Evolutionary conservation across 1,140 invertebrate genomes (phyloP).

Genomic region (Pseudomyrmex flavicornis): DNA sequence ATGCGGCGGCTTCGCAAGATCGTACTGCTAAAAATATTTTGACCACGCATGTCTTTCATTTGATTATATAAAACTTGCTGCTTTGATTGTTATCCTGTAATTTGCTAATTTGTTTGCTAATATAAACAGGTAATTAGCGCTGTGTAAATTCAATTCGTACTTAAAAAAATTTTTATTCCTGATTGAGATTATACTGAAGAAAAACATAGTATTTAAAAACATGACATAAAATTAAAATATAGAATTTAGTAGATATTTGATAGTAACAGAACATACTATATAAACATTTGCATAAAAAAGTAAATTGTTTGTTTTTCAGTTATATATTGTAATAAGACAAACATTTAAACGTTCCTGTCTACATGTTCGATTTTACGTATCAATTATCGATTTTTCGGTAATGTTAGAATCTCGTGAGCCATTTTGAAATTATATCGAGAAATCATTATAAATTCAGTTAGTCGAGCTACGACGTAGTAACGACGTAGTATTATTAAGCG

Average conservation of each 20-base stretch:
- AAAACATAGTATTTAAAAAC: too few species aligned
- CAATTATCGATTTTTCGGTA: constrained; percentile 1
- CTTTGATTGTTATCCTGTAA: constrained; percentile 35
- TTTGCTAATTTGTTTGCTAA: constrained; percentile 53
- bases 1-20: neutral
- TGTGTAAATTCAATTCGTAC: constrained; percentile 37
- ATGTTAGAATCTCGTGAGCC: neutral
- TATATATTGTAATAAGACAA: too few species aligned
- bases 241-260: too few species aligned
- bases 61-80: constrained; percentile 42
- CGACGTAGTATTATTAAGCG: constrained; percentile 72
- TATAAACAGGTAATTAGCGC: constrained; percentile 56
- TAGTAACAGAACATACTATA: too few species aligned
- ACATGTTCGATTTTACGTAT: neutral
- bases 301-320: too few species aligned
- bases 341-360: too few species aligned
- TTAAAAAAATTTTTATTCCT: constrained; percentile 23
- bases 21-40: constrained; percentile 52
- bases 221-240: neutral
- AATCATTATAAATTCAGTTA: constrained; percentile 68
- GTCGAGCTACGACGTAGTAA: constrained; percentile 34
- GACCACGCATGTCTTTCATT: constrained; percentile 39
- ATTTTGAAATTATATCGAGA: constrained; percentile 54
- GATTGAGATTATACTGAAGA: neutral
- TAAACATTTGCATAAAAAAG: too few species aligned